Percentiles rank a stretch among this genome's conserved stretches.
These are phyloP conservation scores for Cylloceria caligata DNA, from an alignment of 2,888 invertebrate species.

Conservation along the genomic window DNA sequence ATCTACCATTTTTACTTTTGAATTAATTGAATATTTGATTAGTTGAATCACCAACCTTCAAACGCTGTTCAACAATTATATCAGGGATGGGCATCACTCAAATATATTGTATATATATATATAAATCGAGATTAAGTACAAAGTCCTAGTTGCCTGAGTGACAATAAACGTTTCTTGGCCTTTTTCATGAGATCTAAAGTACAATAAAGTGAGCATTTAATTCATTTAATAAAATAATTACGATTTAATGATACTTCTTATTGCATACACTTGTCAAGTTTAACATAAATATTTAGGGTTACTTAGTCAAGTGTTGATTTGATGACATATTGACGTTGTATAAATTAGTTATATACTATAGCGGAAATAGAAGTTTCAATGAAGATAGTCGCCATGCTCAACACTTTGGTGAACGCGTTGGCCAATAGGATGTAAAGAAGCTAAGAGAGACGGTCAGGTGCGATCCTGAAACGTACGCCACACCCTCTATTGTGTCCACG, in stretches of 20 bases:
- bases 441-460: slow-evolving; percentile 67
- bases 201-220: no score
- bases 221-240: no score
- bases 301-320: neutral
- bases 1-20: no score
- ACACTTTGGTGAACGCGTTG: slow-evolving; percentile 65
- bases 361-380: slow-evolving; percentile 30
- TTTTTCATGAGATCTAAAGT: no score
- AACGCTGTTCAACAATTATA: no score
- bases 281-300: neutral
- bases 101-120: no score
- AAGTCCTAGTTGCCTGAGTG: no score
- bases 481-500: slow-evolving; percentile 82
- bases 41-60: no score
- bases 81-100: no score
- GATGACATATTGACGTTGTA: neutral
- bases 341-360: neutral
- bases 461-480: slow-evolving; percentile 81
- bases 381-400: slow-evolving; percentile 62
- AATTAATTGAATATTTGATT: no score
- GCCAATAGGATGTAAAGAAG: slow-evolving; percentile 64
- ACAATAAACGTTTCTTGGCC: no score
- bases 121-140: no score
- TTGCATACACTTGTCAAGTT: neutral
- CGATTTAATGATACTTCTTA: neutral